Evolutionary conservation across 2,113 vertebrate genomes (phyloP).

Genomic region (Casuarius casuarius): DNA sequence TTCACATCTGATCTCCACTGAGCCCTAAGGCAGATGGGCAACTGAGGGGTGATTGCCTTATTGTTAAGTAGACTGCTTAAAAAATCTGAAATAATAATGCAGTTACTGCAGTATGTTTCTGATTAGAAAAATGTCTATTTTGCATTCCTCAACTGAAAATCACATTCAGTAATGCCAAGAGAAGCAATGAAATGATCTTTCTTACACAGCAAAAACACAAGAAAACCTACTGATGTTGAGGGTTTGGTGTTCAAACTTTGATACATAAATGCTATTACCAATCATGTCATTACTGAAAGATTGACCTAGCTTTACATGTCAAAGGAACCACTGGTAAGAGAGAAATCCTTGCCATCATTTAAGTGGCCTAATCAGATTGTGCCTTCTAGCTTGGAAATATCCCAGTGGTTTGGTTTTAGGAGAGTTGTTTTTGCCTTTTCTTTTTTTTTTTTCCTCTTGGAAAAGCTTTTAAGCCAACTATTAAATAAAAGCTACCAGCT

Average conservation of each 20-base stretch:
- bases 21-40: not conserved
- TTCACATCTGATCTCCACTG: not conserved
- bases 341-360: not conserved
- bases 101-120: constrained; percentile 26
- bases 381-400: not conserved
- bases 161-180: constrained; percentile 25
- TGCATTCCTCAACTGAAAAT: constrained; percentile 8
- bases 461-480: not conserved
- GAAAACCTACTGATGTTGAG: not conserved
- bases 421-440: not conserved
- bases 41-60: not conserved
- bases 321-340: not conserved
- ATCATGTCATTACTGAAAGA: not conserved
- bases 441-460: not conserved
- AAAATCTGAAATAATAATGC: not conserved
- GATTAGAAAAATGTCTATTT: constrained; percentile 40
- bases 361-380: not conserved
- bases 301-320: not conserved
- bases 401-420: not conserved
- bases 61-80: constrained; percentile 6
- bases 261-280: not conserved
- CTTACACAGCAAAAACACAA: not conserved
- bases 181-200: constrained; percentile 18
- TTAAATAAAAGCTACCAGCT: constrained; percentile 20
- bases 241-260: not conserved